Evolutionary conservation across 2,797 vertebrate genomes (phyloP).

Genomic region (Gymnoscopelus microlampas): DNA sequence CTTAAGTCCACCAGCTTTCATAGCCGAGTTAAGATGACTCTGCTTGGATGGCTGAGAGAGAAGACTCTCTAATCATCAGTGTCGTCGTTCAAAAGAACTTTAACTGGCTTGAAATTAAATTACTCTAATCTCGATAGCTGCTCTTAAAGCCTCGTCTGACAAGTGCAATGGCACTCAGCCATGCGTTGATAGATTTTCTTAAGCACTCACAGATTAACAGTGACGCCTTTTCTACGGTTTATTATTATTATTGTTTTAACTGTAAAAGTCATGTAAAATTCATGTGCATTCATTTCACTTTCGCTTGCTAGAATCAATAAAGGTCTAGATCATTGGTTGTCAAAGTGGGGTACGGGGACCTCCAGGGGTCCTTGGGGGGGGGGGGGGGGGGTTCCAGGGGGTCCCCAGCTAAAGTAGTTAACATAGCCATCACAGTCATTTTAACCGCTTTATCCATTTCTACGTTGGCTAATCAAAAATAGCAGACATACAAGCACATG

Average conservation of each 20-base stretch:
- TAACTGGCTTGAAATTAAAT: constrained; percentile 79
- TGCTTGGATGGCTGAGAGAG: constrained; percentile 63
- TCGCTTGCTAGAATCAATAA: too few species aligned
- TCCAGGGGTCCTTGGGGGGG: too few species aligned
- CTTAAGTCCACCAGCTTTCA: constrained; percentile 68
- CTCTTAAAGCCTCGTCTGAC: constrained; percentile 72
- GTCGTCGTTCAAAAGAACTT: constrained; percentile 63
- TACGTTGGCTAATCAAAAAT: too few species aligned
- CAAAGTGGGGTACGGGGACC: too few species aligned
- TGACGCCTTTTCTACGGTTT: constrained; percentile 1
- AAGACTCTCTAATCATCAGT: constrained; percentile 70
- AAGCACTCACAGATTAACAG: constrained; percentile 38
- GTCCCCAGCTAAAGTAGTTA: too few species aligned
- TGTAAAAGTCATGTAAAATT: too few species aligned
- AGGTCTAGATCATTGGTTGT: too few species aligned
- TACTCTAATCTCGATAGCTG: constrained; percentile 74
- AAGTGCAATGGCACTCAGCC: constrained; percentile 69
- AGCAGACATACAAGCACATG: too few species aligned
- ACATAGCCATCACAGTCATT: too few species aligned
- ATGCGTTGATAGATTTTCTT: constrained; percentile 66
- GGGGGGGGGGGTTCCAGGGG: too few species aligned
- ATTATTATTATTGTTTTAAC: neutral
- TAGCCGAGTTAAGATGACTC: constrained; percentile 72
- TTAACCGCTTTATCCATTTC: too few species aligned
- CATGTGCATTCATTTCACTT: too few species aligned